Evolutionary conservation across 1,140 invertebrate genomes (phyloP), one percentile per base, ranked within the genome.

Genomic region (Formica selysi): DNA sequence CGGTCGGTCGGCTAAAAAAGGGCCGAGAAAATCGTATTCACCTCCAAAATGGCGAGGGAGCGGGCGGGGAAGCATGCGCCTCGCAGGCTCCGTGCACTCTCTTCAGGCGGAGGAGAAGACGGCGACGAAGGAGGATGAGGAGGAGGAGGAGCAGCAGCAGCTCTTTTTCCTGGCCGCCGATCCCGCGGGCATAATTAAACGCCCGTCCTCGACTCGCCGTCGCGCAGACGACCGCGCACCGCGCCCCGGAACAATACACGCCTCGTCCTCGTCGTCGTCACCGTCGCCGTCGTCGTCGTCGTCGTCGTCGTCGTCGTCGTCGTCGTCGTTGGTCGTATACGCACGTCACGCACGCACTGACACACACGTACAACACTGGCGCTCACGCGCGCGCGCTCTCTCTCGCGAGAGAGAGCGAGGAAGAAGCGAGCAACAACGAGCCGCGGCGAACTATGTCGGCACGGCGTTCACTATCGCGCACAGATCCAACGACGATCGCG

Each of bases 41-140:
- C 94, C 94, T 93, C 93, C 93, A 94, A 94, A 94, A 94, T 94
- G 94, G 94, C 94, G 94, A 94, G 92, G 87, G 91, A 92, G 90
- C 90, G 88, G 88, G 87, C 85, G 91, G 81, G 86, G 91, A 93
- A 88, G 90, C 93, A 93, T 93, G 93, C 93, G 93, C 94, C 68
- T 83, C 68, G 93, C 90, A 91, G 84, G 11, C 54, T 62, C 86
- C 86, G 79, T 76, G 73, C 80, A 86, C 86, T 91, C 85, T 91
- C 86, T 87, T 91, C 76, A 89, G 85, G 81, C 87, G 89, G 74
- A 87, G 36, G 48, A 16, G n/a, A 29, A 19, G 61, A 29, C 19
- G 61, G 29, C 5, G 41, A n/a, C 19, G n/a, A n/a, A 67, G 36
- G 38, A 41, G 19, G 7, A 38, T 6, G 7, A 22, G 19, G 16